phyloP scores from a whole-genome alignment of 2,113 vertebrate genomes.

The Sminthopsis crassicaudata region DNA sequence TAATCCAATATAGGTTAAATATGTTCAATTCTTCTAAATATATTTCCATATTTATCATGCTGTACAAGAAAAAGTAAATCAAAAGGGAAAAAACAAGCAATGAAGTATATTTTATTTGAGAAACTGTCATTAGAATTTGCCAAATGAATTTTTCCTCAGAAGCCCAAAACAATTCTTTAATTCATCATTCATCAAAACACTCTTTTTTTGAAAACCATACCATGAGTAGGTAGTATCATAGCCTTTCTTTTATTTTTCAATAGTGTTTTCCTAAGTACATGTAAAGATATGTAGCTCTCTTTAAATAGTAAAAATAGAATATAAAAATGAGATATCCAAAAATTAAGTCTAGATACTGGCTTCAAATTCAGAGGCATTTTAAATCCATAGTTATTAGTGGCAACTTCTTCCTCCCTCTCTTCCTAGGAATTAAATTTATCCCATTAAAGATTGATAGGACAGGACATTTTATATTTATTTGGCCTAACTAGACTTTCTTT shows the following conservation, averaged over 20 bases:
- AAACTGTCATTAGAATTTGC: neutral
- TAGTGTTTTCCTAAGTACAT: too few relatives aligned
- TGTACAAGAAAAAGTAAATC: too few relatives aligned
- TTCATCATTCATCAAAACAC: neutral
- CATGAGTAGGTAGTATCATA: neutral
- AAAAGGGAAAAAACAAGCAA: too few relatives aligned
- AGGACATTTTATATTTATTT: neutral
- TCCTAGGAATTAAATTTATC: neutral
- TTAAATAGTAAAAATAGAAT: neutral
- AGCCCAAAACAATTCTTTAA: neutral
- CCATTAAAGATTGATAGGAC: neutral
- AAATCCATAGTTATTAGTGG: neutral
- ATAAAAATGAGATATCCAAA: neutral
- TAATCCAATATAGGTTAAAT: too few relatives aligned
- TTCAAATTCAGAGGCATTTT: constrained; percentile 24
- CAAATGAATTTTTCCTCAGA: neutral
- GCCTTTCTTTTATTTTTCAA: too few relatives aligned
- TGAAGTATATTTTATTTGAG: neutral
- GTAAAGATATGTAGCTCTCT: neutral
- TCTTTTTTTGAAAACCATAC: neutral
- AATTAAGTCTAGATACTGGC: neutral
- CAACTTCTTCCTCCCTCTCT: neutral
- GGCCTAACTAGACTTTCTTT: neutral
- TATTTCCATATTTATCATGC: too few relatives aligned
- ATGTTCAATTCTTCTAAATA: too few relatives aligned